Evolutionary conservation across 2,888 invertebrate species (phyloP), one percentile per base, ranked within the genome.

Genomic region (Nycteola revayana): DNA sequence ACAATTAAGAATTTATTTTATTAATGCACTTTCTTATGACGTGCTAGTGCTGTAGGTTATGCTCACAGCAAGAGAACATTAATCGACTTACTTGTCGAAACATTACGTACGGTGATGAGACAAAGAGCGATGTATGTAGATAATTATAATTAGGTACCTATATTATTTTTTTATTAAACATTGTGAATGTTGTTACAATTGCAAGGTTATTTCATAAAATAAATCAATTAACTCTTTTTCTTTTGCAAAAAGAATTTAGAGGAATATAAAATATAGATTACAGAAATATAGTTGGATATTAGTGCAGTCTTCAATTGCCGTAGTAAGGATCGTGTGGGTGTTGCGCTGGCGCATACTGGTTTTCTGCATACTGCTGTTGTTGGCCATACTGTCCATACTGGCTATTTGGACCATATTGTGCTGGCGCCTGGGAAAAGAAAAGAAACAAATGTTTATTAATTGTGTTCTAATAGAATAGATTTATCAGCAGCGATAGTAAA

Each of bases 1-100:
- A 75, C 81, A 81, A 86, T 86, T 85, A 86, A 79, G 62, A 72
- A 79, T 81, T 82, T 81, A 79, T 84, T 83, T 78, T 83, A 86
- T 81, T 82, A 83, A 80, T 84, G 79, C 83, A 87, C 86, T 87
- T 86, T 87, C 87, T 83, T 83, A 71, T 79, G 75, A 81, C 78
- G 77, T 69, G 53, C 49, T 43, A 43, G 49, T 54, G 21, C 14
- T 14, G 14, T 14, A 14, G 14, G 35, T 43, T 60, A 61, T 58
- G 54, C 60, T 52, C 41, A 55, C 50, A 51, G 58, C 49, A 49
- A 48, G 43, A 49, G 53, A 57, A 57, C 51, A 56, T 50, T 37
- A 42, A 44, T 49, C 52, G 46, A 36, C 41, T 51, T 46, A 48
- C 41, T 32, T 14, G 14, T 14, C n/a, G n/a, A n/a, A 14, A 14